A percentile compares a stretch with the other conserved stretches of the same genome.
Conservation (phyloP, 2,797 vertebrate species). For the Channallabes apus region DNA sequence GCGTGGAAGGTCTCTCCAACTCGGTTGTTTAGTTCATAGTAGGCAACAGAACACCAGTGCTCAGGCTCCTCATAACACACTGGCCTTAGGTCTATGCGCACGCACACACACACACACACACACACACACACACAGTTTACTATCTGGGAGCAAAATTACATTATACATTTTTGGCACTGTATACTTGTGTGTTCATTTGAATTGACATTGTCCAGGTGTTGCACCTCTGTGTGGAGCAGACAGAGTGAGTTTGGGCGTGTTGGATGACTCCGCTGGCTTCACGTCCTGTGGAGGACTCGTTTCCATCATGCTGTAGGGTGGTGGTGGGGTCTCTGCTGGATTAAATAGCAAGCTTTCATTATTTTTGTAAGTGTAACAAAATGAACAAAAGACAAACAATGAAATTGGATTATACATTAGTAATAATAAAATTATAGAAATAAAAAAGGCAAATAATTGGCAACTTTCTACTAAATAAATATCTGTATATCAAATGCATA, state of each 20-base stretch:
- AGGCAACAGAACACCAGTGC: constrained; percentile 96
- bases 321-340: constrained; percentile 84
- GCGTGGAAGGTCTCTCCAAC: constrained; percentile 97
- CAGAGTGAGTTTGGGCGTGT: constrained; percentile 79
- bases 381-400: constrained; percentile 1
- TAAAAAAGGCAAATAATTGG: not conserved
- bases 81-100: constrained; percentile 82
- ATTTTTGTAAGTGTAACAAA: not conserved
- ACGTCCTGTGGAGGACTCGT: constrained; percentile 77
- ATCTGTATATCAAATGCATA: not conserved
- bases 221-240: constrained; percentile 83
- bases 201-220: not conserved
- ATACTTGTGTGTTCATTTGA: not conserved
- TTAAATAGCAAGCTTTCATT: not conserved
- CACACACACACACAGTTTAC: constrained; percentile 6
- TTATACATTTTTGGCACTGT: not conserved
- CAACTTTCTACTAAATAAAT: not conserved
- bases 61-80: constrained; percentile 96
- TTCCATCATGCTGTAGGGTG: constrained; percentile 85
- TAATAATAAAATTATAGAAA: not conserved
- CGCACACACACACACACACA: constrained; percentile 34
- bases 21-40: constrained; percentile 96
- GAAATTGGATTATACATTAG: not conserved
- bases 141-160: too few species aligned
- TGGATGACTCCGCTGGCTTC: constrained; percentile 76